A percentile compares a stretch with the other conserved stretches of the same genome.
Evolutionary conservation across 1,140 invertebrate species (phyloP).

Genomic region (Ceratosolen fusciceps): DNA sequence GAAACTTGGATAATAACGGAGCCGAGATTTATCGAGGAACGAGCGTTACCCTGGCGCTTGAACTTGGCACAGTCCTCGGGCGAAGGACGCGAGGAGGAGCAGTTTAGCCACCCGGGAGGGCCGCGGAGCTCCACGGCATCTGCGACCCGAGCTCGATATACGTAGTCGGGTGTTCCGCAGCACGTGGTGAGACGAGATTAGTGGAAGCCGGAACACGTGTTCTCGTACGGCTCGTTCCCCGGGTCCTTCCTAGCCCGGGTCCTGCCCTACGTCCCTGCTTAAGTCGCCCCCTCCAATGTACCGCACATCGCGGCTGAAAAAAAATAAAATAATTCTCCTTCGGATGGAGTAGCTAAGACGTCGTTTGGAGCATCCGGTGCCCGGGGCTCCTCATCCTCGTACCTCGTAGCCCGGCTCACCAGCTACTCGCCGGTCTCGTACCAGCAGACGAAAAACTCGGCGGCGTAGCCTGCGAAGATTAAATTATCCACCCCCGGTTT

Average conservation of each 20-base stretch:
- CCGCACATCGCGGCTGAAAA: slow-evolving; percentile 58
- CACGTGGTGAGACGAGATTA: slow-evolving; percentile 60
- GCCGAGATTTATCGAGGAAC: neutral
- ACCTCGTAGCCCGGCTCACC: neutral
- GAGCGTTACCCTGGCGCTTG: neutral
- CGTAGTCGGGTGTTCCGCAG: neutral
- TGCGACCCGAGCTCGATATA: slow-evolving; percentile 48
- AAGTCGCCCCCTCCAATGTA: too few relatives aligned
- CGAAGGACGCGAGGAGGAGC: slow-evolving; percentile 26
- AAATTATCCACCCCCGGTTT: slow-evolving; percentile 63
- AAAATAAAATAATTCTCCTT: slow-evolving; percentile 60
- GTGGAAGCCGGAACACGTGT: slow-evolving; percentile 70
- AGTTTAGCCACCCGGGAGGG: slow-evolving; percentile 51
- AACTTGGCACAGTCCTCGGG: slow-evolving; percentile 15
- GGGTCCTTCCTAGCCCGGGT: too few relatives aligned
- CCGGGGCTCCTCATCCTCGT: slow-evolving; percentile 31
- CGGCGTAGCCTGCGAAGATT: too few relatives aligned
- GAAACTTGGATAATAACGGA: neutral
- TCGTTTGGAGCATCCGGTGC: slow-evolving; percentile 70
- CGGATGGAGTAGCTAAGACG: slow-evolving; percentile 70
- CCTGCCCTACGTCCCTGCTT: too few relatives aligned
- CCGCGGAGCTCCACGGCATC: slow-evolving; percentile 63
- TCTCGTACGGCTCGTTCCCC: slow-evolving; percentile 57
- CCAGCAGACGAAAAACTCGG: neutral
- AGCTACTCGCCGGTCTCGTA: too few relatives aligned